Evolutionary conservation across 2,797 vertebrate genomes (phyloP), one percentile per base, ranked within the genome.

Genomic region (Falco peregrinus): DNA sequence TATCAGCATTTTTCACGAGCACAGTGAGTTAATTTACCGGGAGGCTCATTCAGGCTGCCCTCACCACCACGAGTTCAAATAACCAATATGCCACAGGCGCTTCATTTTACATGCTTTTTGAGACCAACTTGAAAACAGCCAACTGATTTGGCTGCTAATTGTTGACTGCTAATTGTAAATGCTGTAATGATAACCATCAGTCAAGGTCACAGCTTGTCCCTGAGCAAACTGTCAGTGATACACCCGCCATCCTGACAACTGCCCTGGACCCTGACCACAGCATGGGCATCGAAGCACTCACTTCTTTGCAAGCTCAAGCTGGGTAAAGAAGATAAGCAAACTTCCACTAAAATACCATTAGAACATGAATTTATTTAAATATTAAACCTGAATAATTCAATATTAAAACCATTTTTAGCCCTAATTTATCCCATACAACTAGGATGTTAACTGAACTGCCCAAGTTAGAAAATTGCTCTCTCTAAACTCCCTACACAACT

Each of bases 1-100:
- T 77, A 82, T 88, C 93, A 77, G 79, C 69, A 69, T 60, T 89
- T 93, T 93, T 81, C 86, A 77, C 78, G 87, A 87, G 33, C 65
- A 33, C 51, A 68, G 61, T 95, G 81, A 90, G 75, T 90, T 87
- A 90, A 92, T 87, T 87, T 87, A 84, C 83, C 73, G 45, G 60
- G 74, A 68, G 24, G 24, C 31, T 93, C 59, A 74, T 70, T 89
- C 84, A 69, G 39, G 39, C 65, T 87, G 69, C 92, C 83, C 65
- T 92, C 43, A 31, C 50, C 39, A 48, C 50, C 56, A n/a, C 0
- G 6, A 81, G 74, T 84, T 95, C 86, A 94, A 90, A 92, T 50
- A 69, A 56, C 69, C 83, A 89, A 68, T 71, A 59, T 77, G 65
- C 82, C 48, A 79, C 41, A 81, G 89, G 67, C 57, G 15, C 76